Percentiles rank a stretch among this genome's conserved stretches.
These are phyloP conservation scores for Guaruba guarouba DNA, from an alignment of 2,113 vertebrate genomes.

Conservation along the genomic window DNA sequence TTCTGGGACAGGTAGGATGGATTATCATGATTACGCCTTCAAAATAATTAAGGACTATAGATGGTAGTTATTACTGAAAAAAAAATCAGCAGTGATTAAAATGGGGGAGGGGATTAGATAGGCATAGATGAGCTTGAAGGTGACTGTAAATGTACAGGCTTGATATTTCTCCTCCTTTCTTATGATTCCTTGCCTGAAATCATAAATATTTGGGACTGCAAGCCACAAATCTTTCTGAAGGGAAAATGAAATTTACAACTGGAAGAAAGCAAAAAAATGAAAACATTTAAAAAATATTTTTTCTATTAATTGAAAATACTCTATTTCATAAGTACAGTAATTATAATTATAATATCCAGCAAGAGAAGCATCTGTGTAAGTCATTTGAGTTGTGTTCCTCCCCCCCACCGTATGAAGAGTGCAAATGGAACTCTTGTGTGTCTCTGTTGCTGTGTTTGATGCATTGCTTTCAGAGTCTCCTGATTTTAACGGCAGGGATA, in stretches of 20 bases:
- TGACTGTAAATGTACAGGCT: not conserved
- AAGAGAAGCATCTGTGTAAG: not conserved
- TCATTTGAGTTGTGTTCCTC: not conserved
- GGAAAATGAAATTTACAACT: not conserved
- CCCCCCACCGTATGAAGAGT: not conserved
- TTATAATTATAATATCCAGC: not conserved
- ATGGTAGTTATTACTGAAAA: not conserved
- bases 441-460: constrained; percentile 18
- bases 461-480: constrained; percentile 15
- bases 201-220: constrained; percentile 19
- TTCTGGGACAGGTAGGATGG: not conserved
- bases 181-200: not conserved
- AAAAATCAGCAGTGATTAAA: not conserved
- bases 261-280: constrained; percentile 1
- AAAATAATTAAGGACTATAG: not conserved
- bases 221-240: constrained; percentile 20
- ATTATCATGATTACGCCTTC: not conserved
- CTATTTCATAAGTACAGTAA: not conserved
- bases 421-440: not conserved
- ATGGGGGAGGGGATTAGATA: not conserved
- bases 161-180: constrained; percentile 24
- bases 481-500: constrained; percentile 15
- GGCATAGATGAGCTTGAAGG: not conserved
- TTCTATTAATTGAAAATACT: not conserved
- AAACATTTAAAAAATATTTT: not conserved